Evolutionary conservation across 2,888 invertebrate species (phyloP).

Genomic region (Acheta domesticus): DNA sequence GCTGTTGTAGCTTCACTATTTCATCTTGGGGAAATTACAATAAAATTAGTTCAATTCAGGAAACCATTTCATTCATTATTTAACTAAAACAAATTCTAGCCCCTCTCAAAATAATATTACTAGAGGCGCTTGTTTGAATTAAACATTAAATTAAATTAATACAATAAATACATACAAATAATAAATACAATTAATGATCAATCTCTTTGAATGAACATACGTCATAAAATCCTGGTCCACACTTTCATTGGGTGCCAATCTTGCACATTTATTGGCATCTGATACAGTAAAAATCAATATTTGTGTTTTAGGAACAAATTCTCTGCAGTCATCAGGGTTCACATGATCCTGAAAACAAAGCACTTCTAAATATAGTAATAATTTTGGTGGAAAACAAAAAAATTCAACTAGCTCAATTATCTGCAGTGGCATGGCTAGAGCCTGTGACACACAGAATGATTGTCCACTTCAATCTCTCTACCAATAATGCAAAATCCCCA

Average conservation of each 20-base stretch:
- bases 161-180: too few species aligned
- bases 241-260: conserved; percentile 57
- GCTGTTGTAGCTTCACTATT: too few species aligned
- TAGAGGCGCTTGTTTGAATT: too few species aligned
- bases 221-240: conserved; percentile 62
- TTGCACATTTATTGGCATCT: conserved; percentile 58
- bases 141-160: too few species aligned
- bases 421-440: neutral
- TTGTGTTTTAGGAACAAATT: conserved; percentile 57
- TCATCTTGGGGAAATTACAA: too few species aligned
- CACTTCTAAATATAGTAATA: conserved; percentile 19
- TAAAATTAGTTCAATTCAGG: too few species aligned
- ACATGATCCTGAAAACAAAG: conserved; percentile 43
- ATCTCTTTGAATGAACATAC: conserved; percentile 42
- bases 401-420: neutral
- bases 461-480: neutral
- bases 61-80: too few species aligned
- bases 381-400: neutral
- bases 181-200: too few species aligned
- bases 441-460: neutral
- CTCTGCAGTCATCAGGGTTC: conserved; percentile 62
- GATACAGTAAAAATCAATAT: conserved; percentile 63
- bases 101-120: too few species aligned
- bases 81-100: too few species aligned
- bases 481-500: neutral